These are phyloP conservation scores for Zele albiditarsus DNA, from an alignment of 2,888 invertebrate genomes.

Conservation along the genomic window DNA sequence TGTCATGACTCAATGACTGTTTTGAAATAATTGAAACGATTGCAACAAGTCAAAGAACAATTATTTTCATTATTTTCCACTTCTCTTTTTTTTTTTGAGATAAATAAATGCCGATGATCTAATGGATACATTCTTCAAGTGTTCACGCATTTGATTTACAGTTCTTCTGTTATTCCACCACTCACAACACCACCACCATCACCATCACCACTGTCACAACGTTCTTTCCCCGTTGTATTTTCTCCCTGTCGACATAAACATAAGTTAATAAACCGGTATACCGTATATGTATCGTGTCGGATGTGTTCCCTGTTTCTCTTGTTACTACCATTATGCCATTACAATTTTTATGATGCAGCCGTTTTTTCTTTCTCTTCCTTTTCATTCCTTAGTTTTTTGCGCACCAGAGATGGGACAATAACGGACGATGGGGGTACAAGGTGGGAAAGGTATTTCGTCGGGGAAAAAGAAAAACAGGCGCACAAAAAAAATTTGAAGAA, in stretches of 20 bases:
- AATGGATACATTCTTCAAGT: conserved; percentile 59
- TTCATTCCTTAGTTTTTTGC: conserved; percentile 18
- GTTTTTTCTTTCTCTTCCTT: conserved; percentile 43
- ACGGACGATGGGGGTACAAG: conserved; percentile 24
- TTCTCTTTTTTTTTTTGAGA: not conserved
- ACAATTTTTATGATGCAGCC: conserved; percentile 60
- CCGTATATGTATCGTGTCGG: conserved; percentile 52
- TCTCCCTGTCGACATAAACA: not conserved
- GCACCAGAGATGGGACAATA: conserved; percentile 29
- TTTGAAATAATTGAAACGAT: no score
- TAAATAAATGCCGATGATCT: conserved; percentile 57
- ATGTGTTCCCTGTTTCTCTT: conserved; percentile 49
- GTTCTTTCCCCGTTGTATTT: conserved; percentile 8
- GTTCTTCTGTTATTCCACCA: conserved; percentile 8
- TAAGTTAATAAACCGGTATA: conserved; percentile 48
- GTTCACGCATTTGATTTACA: conserved; percentile 64
- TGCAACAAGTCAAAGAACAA: no score
- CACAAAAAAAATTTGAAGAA: conserved; percentile 28
- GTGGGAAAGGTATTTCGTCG: conserved; percentile 12
- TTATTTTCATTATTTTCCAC: not conserved
- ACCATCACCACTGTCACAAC: not conserved
- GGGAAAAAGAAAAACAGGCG: conserved; percentile 38
- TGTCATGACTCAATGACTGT: no score
- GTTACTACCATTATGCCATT: conserved; percentile 62
- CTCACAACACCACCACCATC: not conserved